Percentiles rank a stretch among this genome's conserved stretches.
These are phyloP conservation scores for Synchiropus splendidus DNA, from an alignment of 2,113 vertebrate genomes.

Conservation along the genomic window DNA sequence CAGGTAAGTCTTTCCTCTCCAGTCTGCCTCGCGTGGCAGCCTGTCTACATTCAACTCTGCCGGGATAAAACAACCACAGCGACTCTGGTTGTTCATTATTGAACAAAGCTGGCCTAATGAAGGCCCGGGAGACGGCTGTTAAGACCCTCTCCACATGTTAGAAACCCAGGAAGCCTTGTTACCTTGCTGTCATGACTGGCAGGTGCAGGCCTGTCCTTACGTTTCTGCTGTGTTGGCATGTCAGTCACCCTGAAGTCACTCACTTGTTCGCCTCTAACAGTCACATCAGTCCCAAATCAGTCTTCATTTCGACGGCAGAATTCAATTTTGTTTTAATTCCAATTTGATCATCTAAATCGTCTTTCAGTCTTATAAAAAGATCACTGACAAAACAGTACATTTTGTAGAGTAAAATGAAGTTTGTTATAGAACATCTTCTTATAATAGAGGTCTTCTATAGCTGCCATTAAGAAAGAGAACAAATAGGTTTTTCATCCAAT, in stretches of 20 bases:
- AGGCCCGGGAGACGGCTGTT: constrained; percentile 12
- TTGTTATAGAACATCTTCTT: no score
- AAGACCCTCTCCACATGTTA: neutral
- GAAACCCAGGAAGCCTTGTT: constrained; percentile 5
- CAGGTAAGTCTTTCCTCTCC: constrained; percentile 68
- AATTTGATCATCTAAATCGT: no score
- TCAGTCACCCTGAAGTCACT: neutral
- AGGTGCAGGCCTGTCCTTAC: neutral
- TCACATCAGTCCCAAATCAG: neutral
- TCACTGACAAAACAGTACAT: no score
- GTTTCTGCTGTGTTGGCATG: neutral
- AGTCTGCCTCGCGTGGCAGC: constrained; percentile 4
- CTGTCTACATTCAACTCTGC: neutral
- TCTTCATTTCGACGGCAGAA: no score
- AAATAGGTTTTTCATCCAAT: no score
- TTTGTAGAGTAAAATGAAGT: no score
- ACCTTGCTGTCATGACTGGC: constrained; percentile 12
- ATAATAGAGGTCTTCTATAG: no score
- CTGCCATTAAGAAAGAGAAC: no score
- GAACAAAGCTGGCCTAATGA: constrained; percentile 12
- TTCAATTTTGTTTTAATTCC: no score
- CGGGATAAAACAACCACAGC: neutral
- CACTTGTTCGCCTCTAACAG: neutral
- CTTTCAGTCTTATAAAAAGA: no score
- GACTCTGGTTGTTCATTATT: constrained; percentile 14